Evolutionary conservation across 2,888 invertebrate genomes (phyloP), one percentile per base, ranked within the genome.

Genomic region (Escarpia spicata): DNA sequence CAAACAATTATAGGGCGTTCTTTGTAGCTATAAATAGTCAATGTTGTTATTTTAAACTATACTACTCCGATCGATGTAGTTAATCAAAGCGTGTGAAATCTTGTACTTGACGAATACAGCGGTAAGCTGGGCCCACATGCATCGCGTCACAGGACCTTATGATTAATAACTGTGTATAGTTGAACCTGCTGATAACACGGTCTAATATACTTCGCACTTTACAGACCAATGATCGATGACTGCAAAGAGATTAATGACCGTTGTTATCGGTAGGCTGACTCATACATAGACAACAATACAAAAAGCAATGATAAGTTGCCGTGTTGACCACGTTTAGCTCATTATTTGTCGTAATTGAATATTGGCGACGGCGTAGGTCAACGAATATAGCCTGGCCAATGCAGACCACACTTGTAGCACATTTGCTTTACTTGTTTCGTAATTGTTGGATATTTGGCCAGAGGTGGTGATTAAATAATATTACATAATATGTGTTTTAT

Each of bases 261-360:
- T 6, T 75, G 75, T 75, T 75, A 75, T 75, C 75, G 19, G 75
- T 19, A 52, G 9, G 4, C 52, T 75, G 75, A 75, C 26, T 75
- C 75, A 75, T 75, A 4, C 6, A 52, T 15, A 52, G 26, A 75
- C 26, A 4, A 4, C 75, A 75, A 19, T 75, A 75, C 6, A 75
- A 75, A 75, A 75, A 3, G 12, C 19, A n/a, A 75, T 75, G 75
- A 75, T 75, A 75, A 75, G 75, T 75, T 75, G 75, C 2, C 19
- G 75, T 75, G 26, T 75, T 75, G 75, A 75, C 26, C 75, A 75
- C 75, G 75, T 75, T 75, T 75, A 75, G 75, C n/a, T 75, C 75
- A 75, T 75, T 75, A 75, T 75, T 75, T 75, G 75, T 75, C 75
- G 75, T 75, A 75, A 75, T 75, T 75, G 19, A 75, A 75, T 75